Base-by-base conservation (phyloP, 2,113 vertebrate species). In the Prolemur simus region DNA sequence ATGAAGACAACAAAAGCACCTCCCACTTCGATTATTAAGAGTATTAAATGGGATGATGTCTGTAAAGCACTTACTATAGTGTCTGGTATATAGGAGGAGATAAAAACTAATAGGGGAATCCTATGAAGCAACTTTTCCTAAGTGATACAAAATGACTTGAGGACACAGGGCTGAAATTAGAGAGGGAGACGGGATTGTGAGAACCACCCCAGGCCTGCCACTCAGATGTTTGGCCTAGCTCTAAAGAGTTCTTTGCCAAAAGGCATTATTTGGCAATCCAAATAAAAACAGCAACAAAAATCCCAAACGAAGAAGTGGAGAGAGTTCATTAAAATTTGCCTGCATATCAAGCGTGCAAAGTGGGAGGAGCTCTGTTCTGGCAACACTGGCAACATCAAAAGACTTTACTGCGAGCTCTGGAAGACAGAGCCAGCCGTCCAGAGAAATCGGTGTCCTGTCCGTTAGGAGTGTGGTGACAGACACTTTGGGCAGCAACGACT, bases 191-290 rank as follows among this genome's bases (percentile, higher is more conserved):
- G 52, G 49, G 17, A 64, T 4, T n/a, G 3, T 69, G 29, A 81
- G 66, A 86, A 76, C 2, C 45, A 86, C 3, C 15, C 8, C 37
- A 47, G 7, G 5, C 18, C 68, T 78, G 32, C 68, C 49, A 12
- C 39, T 63, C 42, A 63, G 69, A 20, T 64, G 73, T 89, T 73
- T 89, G 45, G n/a, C 37, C 20, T 6, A 39, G 2, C 49, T 66
- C 47, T 73, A 73, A 32, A 64, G 80, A 83, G 68, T 83, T 25
- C 47, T 97, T 96, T 29, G 83, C 29, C 25, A 45, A 88, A 89
- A 94, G 68, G 5, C 20, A 64, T 58, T 29, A 11, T 83, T 5
- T 91, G 21, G 20, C 78, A 92, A 71, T 58, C 18, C 64, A 95
- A 63, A 45, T 23, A n/a, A 56, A 7, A 89, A 52, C 47, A 14